These are phyloP conservation scores for Papilio dardanus DNA, from an alignment of 1,140 invertebrate species.

Conservation along the genomic window DNA sequence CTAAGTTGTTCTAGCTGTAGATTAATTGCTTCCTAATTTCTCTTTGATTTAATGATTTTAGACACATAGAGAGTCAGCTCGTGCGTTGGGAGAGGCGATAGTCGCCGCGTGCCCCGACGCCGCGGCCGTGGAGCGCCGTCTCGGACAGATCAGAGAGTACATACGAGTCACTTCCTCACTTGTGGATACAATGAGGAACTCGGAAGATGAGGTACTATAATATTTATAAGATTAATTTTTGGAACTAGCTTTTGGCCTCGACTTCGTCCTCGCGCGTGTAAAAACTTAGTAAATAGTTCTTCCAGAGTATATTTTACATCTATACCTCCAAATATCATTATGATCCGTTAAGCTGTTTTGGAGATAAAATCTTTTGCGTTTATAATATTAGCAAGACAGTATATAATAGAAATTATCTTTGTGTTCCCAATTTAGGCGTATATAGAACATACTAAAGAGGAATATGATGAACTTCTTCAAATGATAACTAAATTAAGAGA, in stretches of 20 bases:
- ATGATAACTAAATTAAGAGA: constrained; percentile 80
- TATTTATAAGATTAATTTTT: no score
- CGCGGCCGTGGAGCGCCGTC: constrained; percentile 82
- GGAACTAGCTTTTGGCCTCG: no score
- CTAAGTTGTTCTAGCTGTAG: no score
- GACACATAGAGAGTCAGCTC: constrained; percentile 70
- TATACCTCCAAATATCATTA: no score
- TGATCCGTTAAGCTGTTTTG: no score
- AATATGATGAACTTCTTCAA: constrained; percentile 78
- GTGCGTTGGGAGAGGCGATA: constrained; percentile 74
- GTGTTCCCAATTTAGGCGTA: constrained; percentile 72
- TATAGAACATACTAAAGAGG: constrained; percentile 78
- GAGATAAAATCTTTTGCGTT: no score
- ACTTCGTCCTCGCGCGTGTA: no score
- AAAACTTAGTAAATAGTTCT: no score
- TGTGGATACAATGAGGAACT: constrained; percentile 84
- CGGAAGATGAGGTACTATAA: constrained; percentile 85
- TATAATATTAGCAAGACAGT: no score
- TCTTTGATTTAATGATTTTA: constrained; percentile 25
- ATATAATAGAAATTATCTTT: no score
- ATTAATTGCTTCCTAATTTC: no score
- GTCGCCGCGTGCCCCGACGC: constrained; percentile 81
- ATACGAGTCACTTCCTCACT: constrained; percentile 84
- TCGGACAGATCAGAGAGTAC: constrained; percentile 85
- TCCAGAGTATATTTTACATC: no score